Evolutionary conservation across 2,888 invertebrate species (phyloP).

Genomic region (Drosophila neotestacea): DNA sequence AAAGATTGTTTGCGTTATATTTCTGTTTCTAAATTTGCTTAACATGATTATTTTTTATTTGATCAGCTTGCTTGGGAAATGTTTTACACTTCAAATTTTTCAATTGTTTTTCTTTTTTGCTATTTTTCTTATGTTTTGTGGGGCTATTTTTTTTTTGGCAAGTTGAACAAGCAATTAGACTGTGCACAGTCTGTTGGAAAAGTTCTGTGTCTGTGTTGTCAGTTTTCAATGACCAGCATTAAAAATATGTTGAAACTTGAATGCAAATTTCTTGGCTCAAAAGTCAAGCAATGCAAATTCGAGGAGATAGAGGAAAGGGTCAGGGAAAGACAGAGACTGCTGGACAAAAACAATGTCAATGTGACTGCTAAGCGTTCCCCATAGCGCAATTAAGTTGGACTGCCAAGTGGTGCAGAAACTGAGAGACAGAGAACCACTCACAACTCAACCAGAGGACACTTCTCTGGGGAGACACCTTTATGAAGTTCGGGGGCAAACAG

Average conservation of each 20-base stretch:
- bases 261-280: constrained; percentile 54
- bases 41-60: not conserved
- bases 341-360: constrained; percentile 53
- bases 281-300: constrained; percentile 61
- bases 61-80: constrained; percentile 11
- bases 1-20: not conserved
- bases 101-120: not conserved
- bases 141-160: constrained; percentile 11
- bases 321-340: not conserved
- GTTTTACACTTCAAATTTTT: constrained; percentile 8
- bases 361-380: constrained; percentile 61
- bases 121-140: not conserved
- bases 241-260: constrained; percentile 43
- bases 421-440: constrained; percentile 22
- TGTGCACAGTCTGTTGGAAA: constrained; percentile 19
- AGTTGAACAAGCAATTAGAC: constrained; percentile 47
- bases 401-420: constrained; percentile 30
- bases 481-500: constrained; percentile 51
- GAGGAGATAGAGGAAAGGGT: too few species aligned
- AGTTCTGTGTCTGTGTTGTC: constrained; percentile 23
- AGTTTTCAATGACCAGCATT: constrained; percentile 34
- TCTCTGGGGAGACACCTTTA: constrained; percentile 60
- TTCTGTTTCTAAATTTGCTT: not conserved
- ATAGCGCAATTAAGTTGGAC: constrained; percentile 52
- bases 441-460: constrained; percentile 49